Evolutionary conservation across 2,797 vertebrate species (phyloP).

Genomic region (Pangasius macronema): DNA sequence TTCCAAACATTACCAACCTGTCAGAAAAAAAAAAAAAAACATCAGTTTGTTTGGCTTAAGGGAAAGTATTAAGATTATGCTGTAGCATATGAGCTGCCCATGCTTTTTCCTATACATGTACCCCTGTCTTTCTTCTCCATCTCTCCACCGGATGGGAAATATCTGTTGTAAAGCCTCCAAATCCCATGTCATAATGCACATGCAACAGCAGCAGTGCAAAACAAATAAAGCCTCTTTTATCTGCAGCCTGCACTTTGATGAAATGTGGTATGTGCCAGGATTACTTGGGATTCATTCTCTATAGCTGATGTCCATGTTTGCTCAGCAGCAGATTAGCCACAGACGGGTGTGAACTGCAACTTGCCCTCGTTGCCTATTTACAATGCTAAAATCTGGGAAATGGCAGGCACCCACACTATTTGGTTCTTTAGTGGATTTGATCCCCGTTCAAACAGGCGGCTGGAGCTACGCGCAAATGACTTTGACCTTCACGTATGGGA

Average conservation of each 20-base stretch:
- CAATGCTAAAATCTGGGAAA: slow-evolving; percentile 53
- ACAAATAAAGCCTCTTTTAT: slow-evolving; percentile 38
- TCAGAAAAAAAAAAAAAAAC: background rate
- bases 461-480: slow-evolving; percentile 53
- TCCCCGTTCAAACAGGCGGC: slow-evolving; percentile 46
- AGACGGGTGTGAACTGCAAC: slow-evolving; percentile 45
- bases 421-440: slow-evolving; percentile 50
- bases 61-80: background rate
- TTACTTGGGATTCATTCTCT: slow-evolving; percentile 57
- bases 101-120: background rate
- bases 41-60: no score
- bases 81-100: background rate
- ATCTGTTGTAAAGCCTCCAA: slow-evolving; percentile 48
- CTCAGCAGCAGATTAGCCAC: slow-evolving; percentile 55
- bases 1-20: slow-evolving; percentile 13
- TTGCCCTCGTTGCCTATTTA: slow-evolving; percentile 56
- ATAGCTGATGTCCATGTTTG: slow-evolving; percentile 52
- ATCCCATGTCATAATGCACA: slow-evolving; percentile 51
- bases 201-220: slow-evolving; percentile 28
- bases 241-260: slow-evolving; percentile 28
- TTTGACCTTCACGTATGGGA: slow-evolving; percentile 61
- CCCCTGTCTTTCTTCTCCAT: background rate
- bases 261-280: slow-evolving; percentile 30
- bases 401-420: slow-evolving; percentile 61
- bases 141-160: slow-evolving; percentile 31